Base-by-base conservation (phyloP, 2,797 vertebrate species). In the Periparus ater region DNA sequence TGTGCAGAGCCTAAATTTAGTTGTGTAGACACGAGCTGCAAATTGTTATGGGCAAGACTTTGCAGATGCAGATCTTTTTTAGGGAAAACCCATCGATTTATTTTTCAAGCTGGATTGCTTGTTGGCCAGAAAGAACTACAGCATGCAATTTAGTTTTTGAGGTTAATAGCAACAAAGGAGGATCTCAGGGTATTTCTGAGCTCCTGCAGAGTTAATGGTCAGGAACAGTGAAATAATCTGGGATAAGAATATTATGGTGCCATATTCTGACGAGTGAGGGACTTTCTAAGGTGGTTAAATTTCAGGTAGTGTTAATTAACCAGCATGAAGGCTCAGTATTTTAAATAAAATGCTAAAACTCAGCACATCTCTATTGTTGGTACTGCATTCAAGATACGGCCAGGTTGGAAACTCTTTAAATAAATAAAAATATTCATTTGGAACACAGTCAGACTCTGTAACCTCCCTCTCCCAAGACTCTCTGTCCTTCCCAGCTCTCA, bases 191-290 rank as follows among this genome's bases (percentile, higher is more conserved):
- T 29, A 79, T 67, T 82, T 80, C 85, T 89, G 63, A 79, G 88
- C 60, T 80, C 86, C 85, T 65, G 83, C 92, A 77, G 82, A 93
- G 88, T 57, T 89, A 95, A 91, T 3, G 10, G 80, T 51, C 89
- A 91, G 73, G 62, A 94, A 89, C 89, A 93, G 77, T 34, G 58
- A 70, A 70, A 91, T 3, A 85, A 27, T 47, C 25, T 36, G 61
- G 66, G 61, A 30, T 44, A 72, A 84, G 65, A 84, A 89, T 70
- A 76, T 92, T 88, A 55, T 14, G 2, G 3, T 48, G 71, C 44
- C 48, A 80, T 15, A n/a, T 51, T 78, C 32, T 48, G 73, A 80
- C 2, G 2, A 16, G 23, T 32, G 36, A 77, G 70, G 57, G 58
- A 63, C 40, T 29, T 57, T 72, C 44, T 47, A 77, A 34, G 85